Conservation (phyloP, 2,797 vertebrate species). For the Phrynocephalus guinanensis region DNA sequence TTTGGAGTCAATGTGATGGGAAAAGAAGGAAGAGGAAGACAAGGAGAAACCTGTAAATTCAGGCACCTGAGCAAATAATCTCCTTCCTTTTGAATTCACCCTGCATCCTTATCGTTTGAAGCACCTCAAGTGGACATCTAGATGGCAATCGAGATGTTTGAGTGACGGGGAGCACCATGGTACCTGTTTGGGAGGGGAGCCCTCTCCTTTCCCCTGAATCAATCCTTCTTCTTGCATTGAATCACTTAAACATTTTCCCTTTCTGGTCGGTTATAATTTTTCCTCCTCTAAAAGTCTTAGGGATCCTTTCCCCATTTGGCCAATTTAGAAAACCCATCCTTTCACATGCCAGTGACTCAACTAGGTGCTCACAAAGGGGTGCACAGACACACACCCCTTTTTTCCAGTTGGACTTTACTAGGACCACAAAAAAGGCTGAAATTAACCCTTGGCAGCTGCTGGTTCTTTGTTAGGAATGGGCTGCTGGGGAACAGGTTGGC, state of each 20-base stretch:
- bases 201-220: not conserved
- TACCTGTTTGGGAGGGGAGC: not conserved
- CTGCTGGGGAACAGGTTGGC: constrained; percentile 46
- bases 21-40: not conserved
- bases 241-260: constrained; percentile 9
- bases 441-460: not conserved
- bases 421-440: constrained; percentile 68
- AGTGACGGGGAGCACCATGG: not conserved
- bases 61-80: no score
- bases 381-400: not conserved
- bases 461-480: constrained; percentile 51
- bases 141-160: not conserved
- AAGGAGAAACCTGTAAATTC: not conserved
- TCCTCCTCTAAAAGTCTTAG: constrained; percentile 64
- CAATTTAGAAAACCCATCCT: constrained; percentile 53
- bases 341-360: constrained; percentile 59
- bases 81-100: not conserved
- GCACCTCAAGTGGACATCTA: not conserved
- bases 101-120: no score
- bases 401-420: constrained; percentile 64
- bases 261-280: constrained; percentile 67
- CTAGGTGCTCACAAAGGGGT: constrained; percentile 32
- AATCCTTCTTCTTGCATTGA: not conserved
- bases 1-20: not conserved
- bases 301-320: constrained; percentile 58